These are phyloP conservation scores for Limnephilus auricula DNA, from an alignment of 2,888 invertebrate genomes.

Conservation along the genomic window DNA sequence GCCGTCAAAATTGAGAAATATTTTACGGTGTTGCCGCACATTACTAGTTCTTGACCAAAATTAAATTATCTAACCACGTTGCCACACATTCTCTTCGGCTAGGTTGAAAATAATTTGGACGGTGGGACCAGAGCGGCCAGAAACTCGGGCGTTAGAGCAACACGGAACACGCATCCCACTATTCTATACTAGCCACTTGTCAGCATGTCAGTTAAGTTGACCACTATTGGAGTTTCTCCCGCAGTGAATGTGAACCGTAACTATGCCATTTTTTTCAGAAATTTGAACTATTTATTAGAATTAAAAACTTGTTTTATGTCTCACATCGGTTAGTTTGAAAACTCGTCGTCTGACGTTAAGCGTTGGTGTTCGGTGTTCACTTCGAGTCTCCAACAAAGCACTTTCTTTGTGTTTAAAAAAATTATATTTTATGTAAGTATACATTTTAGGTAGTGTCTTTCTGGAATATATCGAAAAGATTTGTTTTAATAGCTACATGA, in stretches of 20 bases:
- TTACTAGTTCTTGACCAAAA: slow-evolving; percentile 25
- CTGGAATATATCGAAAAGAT: no score
- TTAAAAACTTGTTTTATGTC: background rate
- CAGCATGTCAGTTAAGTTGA: background rate
- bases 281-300: background rate
- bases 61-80: slow-evolving; percentile 42
- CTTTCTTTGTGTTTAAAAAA: background rate
- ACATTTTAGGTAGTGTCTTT: no score
- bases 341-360: background rate
- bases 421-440: background rate
- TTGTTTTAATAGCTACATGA: no score
- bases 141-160: background rate
- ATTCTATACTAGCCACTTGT: background rate
- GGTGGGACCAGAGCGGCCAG: background rate
- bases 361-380: background rate
- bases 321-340: background rate
- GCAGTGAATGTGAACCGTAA: slow-evolving; percentile 2
- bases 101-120: slow-evolving; percentile 27
- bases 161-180: background rate
- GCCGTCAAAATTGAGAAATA: slow-evolving; percentile 43
- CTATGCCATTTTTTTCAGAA: no score
- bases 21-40: slow-evolving; percentile 40
- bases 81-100: slow-evolving; percentile 40
- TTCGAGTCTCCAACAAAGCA: background rate
- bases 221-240: background rate